phyloP scores from a whole-genome alignment of 2,888 invertebrate species.

The Xylota sylvarum region DNA sequence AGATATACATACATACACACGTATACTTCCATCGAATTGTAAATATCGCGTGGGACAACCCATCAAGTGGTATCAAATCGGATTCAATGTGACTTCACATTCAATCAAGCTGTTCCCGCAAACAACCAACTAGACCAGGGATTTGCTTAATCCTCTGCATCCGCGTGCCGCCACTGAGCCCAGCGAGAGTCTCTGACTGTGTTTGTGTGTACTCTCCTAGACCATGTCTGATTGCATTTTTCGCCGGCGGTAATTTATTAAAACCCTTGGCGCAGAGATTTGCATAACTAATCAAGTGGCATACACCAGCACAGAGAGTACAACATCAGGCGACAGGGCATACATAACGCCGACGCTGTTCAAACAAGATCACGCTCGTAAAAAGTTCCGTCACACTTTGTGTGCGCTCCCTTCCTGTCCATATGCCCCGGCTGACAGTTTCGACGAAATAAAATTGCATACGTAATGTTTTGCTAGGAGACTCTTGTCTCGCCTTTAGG shows the following conservation, averaged over 20 bases:
- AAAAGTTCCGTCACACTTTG: conserved; percentile 52
- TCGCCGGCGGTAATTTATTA: conserved; percentile 70
- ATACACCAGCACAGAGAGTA: conserved; percentile 11
- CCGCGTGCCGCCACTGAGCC: not conserved
- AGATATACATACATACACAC: not conserved
- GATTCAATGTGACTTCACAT: conserved; percentile 57
- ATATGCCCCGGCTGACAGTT: conserved; percentile 46
- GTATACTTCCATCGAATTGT: not conserved
- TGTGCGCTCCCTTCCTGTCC: too few species aligned
- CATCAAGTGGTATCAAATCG: conserved; percentile 53
- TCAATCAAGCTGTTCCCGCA: conserved; percentile 47
- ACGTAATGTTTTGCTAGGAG: conserved; percentile 43
- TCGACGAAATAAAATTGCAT: conserved; percentile 56
- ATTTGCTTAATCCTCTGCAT: conserved; percentile 57
- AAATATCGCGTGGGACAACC: conserved; percentile 45
- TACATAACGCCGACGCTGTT: conserved; percentile 59
- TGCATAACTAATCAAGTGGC: conserved; percentile 74
- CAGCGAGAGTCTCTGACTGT: conserved; percentile 11
- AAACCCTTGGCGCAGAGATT: conserved; percentile 66
- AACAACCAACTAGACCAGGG: conserved; percentile 23
- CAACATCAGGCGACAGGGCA: conserved; percentile 38
- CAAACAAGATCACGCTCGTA: conserved; percentile 73
- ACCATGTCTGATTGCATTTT: conserved; percentile 75
- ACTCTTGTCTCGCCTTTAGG: conserved; percentile 65
- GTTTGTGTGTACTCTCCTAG: conserved; percentile 30